phyloP scores from a whole-genome alignment of 2,113 vertebrate species.

The Spermophilus dauricus region DNA sequence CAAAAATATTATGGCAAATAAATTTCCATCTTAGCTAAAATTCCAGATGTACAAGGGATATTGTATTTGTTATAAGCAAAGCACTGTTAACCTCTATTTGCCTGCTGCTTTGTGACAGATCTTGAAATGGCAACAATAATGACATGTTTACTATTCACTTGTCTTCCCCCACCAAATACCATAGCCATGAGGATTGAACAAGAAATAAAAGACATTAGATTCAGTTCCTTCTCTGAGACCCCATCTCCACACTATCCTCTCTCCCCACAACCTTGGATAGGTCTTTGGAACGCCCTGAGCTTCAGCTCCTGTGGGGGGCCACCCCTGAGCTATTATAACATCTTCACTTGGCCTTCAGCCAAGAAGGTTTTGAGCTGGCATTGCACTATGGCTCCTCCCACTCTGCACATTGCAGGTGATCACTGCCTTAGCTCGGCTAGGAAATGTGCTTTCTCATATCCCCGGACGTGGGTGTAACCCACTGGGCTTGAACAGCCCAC shows the following conservation, averaged over 20 bases:
- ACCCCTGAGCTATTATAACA: too few species aligned
- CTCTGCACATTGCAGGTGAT: too few species aligned
- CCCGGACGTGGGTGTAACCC: too few species aligned
- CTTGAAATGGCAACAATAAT: background rate
- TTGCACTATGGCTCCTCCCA: too few species aligned
- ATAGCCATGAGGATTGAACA: background rate
- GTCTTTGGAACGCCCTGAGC: background rate
- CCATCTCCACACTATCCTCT: background rate
- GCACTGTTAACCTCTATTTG: background rate
- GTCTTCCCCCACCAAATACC: background rate
- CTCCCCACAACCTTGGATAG: background rate
- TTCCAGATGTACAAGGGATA: background rate
- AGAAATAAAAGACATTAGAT: background rate
- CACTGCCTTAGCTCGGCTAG: too few species aligned
- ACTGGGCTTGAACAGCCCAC: too few species aligned
- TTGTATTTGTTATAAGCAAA: background rate
- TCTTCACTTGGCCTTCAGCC: too few species aligned
- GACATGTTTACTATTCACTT: background rate
- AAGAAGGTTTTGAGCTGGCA: too few species aligned
- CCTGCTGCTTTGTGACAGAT: background rate
- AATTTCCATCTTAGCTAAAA: slow-evolving; percentile 9
- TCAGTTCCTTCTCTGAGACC: background rate
- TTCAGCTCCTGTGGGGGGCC: background rate
- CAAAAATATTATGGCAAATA: background rate
- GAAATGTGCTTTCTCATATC: too few species aligned